Base-by-base conservation (phyloP, 2,797 vertebrate genomes). In the Sebastolobus altivelis region DNA sequence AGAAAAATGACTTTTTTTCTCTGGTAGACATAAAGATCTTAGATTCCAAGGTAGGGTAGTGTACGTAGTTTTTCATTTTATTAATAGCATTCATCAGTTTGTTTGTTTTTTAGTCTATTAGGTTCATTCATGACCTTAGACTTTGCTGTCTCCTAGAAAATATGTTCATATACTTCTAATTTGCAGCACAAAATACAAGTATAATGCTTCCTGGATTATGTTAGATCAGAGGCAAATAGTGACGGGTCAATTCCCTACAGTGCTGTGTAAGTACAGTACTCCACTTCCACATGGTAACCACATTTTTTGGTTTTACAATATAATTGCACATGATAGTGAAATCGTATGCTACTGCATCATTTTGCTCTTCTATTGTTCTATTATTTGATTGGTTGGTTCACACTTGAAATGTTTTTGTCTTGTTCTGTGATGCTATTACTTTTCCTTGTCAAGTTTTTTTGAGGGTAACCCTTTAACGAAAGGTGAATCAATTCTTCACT, bases 401-500 rank as follows among this genome's bases (percentile, higher is more conserved):
- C 37, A 61, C 29, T 18, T 6, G 16, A 11, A 46, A 3, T 52
- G 5, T 52, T 22, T 56, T 13, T 63, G 7, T 59, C 3, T 18
- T 29, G 9, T 60, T 38, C 59, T 59, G 4, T 43, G 16, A 55
- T 33, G 9, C 37, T 9, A 49, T 75, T 16, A 54, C n/a, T 49
- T 27, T 20, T 70, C 14, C 8, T 10, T 49, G 25, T 59, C 52
- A 43, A 6, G 40, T 13, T 59, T 63, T 38, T 75, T 25, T 6
- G 11, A 13, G 5, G 8, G 2, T 38, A 20, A 10, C 14, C 59
- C 70, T 71, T 56, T 33, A 33, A 71, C 52, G 65, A 71, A 40
- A 56, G 31, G 20, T 38, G 46, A 67, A 75, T 72, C 35, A 37
- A 29, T 75, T 69, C 8, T 62, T 58, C 43, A 27, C 69, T 72